These are phyloP conservation scores for Calypte anna DNA, from an alignment of 2,113 vertebrate species.

Conservation along the genomic window DNA sequence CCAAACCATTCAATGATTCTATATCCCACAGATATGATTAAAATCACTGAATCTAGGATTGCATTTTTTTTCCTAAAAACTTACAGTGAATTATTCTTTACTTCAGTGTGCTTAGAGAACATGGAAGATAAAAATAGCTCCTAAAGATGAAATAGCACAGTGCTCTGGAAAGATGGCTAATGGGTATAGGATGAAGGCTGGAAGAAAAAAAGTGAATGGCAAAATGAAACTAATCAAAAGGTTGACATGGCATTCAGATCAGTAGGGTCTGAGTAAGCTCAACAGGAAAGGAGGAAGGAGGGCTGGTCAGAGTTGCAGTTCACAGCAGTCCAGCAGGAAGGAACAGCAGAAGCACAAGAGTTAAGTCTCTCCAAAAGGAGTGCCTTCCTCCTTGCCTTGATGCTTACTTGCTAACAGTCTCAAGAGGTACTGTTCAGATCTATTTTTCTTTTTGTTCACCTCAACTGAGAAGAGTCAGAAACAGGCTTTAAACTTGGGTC, in stretches of 20 bases:
- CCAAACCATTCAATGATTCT: too few relatives aligned
- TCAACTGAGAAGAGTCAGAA: neutral
- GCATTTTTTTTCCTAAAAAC: neutral
- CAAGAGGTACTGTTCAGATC: neutral
- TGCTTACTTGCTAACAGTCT: neutral
- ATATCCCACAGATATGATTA: neutral
- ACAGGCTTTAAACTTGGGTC: neutral
- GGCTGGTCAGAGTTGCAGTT: neutral
- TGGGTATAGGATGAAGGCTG: neutral
- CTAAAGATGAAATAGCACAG: neutral
- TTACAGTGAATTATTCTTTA: neutral
- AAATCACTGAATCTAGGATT: neutral
- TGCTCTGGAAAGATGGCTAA: neutral
- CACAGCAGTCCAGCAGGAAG: neutral
- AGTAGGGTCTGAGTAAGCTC: neutral
- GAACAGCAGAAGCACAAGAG: neutral
- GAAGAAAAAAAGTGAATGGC: neutral
- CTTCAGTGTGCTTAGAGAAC: neutral
- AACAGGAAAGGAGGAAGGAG: fast-evolving
- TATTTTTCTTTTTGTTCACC: neutral
- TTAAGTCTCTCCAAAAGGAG: neutral
- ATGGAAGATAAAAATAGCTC: neutral
- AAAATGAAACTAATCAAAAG: neutral
- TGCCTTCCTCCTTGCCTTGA: neutral
- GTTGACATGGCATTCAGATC: fast-evolving